Base-by-base conservation (phyloP, 2,113 vertebrate genomes). In the Catagonus wagneri region DNA sequence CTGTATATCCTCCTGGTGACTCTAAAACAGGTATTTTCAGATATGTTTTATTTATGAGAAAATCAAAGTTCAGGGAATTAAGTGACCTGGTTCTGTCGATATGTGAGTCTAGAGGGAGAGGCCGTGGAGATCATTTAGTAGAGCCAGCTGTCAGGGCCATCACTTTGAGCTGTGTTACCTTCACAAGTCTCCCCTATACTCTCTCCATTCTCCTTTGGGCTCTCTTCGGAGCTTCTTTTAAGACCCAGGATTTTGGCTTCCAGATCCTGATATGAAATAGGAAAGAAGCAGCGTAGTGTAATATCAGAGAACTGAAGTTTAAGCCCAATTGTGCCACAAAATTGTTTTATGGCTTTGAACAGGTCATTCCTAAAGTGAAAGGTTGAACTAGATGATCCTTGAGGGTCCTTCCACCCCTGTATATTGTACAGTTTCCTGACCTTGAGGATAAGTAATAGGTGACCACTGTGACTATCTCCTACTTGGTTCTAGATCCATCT, bases 211-310 rank as follows among this genome's bases (percentile, higher is more conserved):
- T 90, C 29, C 71, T 90, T 44, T 88, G 56, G 36, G 32, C 58
- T 93, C 50, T 72, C 29, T 86, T 96, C 60, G 93, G 25, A 92
- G 25, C 25, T 88, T 95, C 34, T 69, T 92, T 90, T 94, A 65
- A 90, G 60, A 95, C 27, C 29, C 80, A 92, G 11, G 25, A 72
- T 78, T 88, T 94, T 90, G 76, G 14, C 63, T 85, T 75, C 76
- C 61, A 94, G 80, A 50, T 87, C 54, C 39, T 94, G 76, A 50
- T 44, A 89, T 25, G 29, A 95, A 94, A 66, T 65, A 65, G 34
- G 34, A 79, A 93, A 94, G 72, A 88, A 74, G 50, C 4, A 72
- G 2, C 81, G 1, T 89, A 63, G 39, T 60, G 2, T 87, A 52
- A 17, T 50, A 52, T 78, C 69, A 74, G 74, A 85, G 52, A 34